Evolutionary conservation across 2,888 invertebrate species (phyloP), one percentile per base, ranked within the genome.

Genomic region (Himalopsyche japonica): DNA sequence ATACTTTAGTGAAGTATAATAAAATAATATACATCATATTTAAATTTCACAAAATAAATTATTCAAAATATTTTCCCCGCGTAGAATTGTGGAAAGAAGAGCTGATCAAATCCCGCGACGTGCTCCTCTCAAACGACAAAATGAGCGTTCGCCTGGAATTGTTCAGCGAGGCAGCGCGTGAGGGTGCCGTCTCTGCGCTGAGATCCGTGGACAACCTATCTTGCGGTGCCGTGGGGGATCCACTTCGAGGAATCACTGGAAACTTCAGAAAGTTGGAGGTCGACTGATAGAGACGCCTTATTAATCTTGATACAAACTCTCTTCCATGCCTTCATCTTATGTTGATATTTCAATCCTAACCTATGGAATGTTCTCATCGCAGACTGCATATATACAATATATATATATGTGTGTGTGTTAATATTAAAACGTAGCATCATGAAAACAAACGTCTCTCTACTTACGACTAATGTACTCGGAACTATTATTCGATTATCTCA

Each of bases 211-310:
- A 91, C 85, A 90, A 91, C 86, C 91, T 91, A 0, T 92, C 93
- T 88, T 94, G 95, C 82, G 93, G 94, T 76, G 92, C 94, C 0
- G 94, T 95, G 30, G 93, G 93, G 7, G 95, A 95, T 89, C 93
- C 95, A 37, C 92, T 94, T 89, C 92, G 94, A 87, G 95, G 95
- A 1, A 93, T 96, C 43, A 95, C 94, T 4, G 96, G 96, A 81
- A 96, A 95, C 88, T 96, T 96, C 89, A 93, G 96, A 87, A 96
- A 96, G 90, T 92, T 96, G 81, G 95, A 96, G 92, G 95, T 96
- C 48, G 96, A 96, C 90, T 96, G 64, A 82, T 76, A 24, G 77
- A 27, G 18, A 43, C 47, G 80, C 15, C 49, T n/a, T 5, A 34
- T 15, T 20, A 43, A 37, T 43, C 5, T 43, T 37, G 18, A 34